phyloP scores from a whole-genome alignment of 2,113 vertebrate genomes.

The Varanus salvator region DNA sequence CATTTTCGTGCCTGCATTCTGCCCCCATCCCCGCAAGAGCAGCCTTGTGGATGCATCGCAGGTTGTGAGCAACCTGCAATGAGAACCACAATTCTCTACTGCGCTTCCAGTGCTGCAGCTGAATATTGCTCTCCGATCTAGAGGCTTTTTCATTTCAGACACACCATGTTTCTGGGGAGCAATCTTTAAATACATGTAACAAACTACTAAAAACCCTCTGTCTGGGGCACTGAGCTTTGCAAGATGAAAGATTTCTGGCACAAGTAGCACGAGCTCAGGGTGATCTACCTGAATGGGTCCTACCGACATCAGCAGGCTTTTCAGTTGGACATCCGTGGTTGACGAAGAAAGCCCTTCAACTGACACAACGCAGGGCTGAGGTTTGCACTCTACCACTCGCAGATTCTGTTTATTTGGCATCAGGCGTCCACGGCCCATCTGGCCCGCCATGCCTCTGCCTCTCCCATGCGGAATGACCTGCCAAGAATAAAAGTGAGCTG shows the following conservation, averaged over 20 bases:
- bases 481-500: slow-evolving; percentile 65
- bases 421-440: slow-evolving; percentile 84
- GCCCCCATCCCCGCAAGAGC: neutral
- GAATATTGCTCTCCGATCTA: neutral
- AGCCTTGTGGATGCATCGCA: neutral
- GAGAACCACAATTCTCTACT: slow-evolving; percentile 12
- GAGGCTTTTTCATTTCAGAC: slow-evolving; percentile 42
- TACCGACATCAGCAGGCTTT: slow-evolving; percentile 93
- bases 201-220: slow-evolving; percentile 31
- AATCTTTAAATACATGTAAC: slow-evolving; percentile 51
- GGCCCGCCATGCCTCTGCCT: slow-evolving; percentile 84
- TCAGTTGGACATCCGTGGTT: slow-evolving; percentile 91
- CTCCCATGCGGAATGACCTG: slow-evolving; percentile 90
- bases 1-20: neutral
- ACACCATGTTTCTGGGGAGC: neutral
- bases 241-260: slow-evolving; percentile 59
- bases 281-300: slow-evolving; percentile 93
- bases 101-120: neutral
- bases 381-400: slow-evolving; percentile 84
- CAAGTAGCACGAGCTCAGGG: slow-evolving; percentile 31
- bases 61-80: slow-evolving; percentile 31
- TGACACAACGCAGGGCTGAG: slow-evolving; percentile 87
- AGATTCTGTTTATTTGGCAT: slow-evolving; percentile 86
- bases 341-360: slow-evolving; percentile 97
- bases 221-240: slow-evolving; percentile 49